Percentiles rank a stretch among this genome's conserved stretches.
Conservation (phyloP, 2,888 invertebrate species). For the Tachina lurida region DNA sequence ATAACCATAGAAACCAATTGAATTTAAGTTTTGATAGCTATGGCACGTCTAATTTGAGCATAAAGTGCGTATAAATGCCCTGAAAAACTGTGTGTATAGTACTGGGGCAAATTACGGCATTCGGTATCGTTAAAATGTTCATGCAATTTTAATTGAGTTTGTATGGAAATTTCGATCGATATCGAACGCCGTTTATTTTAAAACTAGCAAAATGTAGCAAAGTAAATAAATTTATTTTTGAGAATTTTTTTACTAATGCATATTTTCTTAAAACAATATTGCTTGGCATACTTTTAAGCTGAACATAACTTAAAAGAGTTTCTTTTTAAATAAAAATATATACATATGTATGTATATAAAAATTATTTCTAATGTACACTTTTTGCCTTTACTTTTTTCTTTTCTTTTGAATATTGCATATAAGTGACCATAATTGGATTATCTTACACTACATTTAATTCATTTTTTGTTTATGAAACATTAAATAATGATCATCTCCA, state of each 20-base stretch:
- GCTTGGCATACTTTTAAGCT: slow-evolving; percentile 64
- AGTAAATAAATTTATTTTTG: slow-evolving; percentile 37
- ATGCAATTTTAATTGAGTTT: too few relatives aligned
- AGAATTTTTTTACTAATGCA: slow-evolving; percentile 27
- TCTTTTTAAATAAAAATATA: background rate
- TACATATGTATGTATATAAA: background rate
- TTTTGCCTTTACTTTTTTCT: background rate
- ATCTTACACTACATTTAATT: slow-evolving; percentile 82
- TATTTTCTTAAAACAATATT: slow-evolving; percentile 19
- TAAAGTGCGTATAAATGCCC: too few relatives aligned
- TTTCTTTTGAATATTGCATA: slow-evolving; percentile 75
- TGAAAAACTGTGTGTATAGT: too few relatives aligned
- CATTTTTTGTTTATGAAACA: slow-evolving; percentile 74
- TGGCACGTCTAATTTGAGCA: too few relatives aligned
- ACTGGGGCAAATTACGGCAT: too few relatives aligned
- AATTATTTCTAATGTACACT: background rate
- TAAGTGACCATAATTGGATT: slow-evolving; percentile 83
- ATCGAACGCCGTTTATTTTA: too few relatives aligned
- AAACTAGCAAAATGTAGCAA: too few relatives aligned
- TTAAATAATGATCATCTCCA: slow-evolving; percentile 72
- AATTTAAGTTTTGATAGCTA: too few relatives aligned
- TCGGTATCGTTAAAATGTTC: too few relatives aligned
- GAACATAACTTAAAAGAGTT: background rate
- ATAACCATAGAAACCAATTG: too few relatives aligned
- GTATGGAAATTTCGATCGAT: too few relatives aligned